Evolutionary conservation across 2,888 invertebrate genomes (phyloP).

Genomic region (Lamellibrachia columna): DNA sequence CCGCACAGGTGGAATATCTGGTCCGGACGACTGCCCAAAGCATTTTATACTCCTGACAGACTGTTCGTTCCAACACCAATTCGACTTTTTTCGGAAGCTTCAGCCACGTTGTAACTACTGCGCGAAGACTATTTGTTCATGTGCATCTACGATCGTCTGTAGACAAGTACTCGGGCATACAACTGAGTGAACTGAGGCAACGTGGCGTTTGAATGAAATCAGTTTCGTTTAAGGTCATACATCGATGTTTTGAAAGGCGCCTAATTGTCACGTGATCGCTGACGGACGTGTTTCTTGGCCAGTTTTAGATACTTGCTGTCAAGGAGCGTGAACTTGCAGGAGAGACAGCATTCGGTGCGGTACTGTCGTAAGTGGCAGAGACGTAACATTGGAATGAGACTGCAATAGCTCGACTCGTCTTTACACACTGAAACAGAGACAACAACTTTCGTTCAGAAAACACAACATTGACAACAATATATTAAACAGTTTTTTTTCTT

Average conservation of each 20-base stretch:
- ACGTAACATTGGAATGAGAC: slow-evolving; percentile 86
- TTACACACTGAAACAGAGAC: slow-evolving; percentile 49
- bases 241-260: not conserved
- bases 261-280: not conserved
- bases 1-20: no score
- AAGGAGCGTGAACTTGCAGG: slow-evolving; percentile 69
- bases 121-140: not conserved
- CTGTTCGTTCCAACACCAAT: not conserved
- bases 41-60: not conserved
- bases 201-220: not conserved
- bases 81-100: not conserved
- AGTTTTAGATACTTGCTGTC: not conserved
- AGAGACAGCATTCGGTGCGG: slow-evolving; percentile 86
- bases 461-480: not conserved
- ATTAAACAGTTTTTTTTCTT: not conserved
- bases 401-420: slow-evolving; percentile 79
- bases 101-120: not conserved
- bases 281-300: not conserved
- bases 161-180: not conserved
- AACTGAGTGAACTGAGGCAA: not conserved
- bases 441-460: not conserved
- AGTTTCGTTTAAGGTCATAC: not conserved
- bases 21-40: no score
- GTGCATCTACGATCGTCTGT: not conserved
- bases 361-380: slow-evolving; percentile 86